Base-by-base conservation (phyloP, 2,113 vertebrate species). In the Marmota monax region DNA sequence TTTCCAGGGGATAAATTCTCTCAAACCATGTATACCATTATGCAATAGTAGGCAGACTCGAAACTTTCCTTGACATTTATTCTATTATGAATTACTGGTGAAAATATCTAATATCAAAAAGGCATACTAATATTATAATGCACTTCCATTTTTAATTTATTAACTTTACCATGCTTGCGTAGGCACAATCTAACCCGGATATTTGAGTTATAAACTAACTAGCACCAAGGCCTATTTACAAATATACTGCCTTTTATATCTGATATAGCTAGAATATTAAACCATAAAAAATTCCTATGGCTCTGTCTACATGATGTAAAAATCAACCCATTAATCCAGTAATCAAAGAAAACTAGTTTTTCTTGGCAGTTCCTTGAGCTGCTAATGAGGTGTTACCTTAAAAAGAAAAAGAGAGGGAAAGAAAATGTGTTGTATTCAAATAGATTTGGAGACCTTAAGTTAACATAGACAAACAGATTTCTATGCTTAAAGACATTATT, bases 131-230 rank as follows among this genome's bases (percentile, higher is more conserved):
- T 88, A 94, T 77, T 48, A 85, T 70, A 93, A 87, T 87, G 23
- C 42, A 48, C 72, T 95, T 97, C 70, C 58, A 94, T 79, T 86
- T 96, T 96, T 89, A 94, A 95, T 90, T 96, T 86, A 89, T 67
- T 32, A 96, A 90, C 39, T 82, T 77, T 2, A 92, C 72, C 11
- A 90, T 82, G 48, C 45, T 87, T 92, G 12, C 25, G 39, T 23
- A n/a, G 72, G 45, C 29, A 92, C 25, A 80, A 20, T 69, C 61
- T 73, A 95, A 78, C 18, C 51, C 73, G 22, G 29, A 56, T 80
- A 80, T 90, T 34, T 84, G 14, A 84, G 48, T 90, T 84, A 63
- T 87, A 39, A 92, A 88, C 85, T 51, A 7, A 86, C 61, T 88
- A 94, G 34, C 34, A 88, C 34, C 29, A 88, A 48, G 70, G 45